These are phyloP conservation scores for Quadroppia sp. DNA, from an alignment of 2,888 invertebrate species.

Conservation along the genomic window DNA sequence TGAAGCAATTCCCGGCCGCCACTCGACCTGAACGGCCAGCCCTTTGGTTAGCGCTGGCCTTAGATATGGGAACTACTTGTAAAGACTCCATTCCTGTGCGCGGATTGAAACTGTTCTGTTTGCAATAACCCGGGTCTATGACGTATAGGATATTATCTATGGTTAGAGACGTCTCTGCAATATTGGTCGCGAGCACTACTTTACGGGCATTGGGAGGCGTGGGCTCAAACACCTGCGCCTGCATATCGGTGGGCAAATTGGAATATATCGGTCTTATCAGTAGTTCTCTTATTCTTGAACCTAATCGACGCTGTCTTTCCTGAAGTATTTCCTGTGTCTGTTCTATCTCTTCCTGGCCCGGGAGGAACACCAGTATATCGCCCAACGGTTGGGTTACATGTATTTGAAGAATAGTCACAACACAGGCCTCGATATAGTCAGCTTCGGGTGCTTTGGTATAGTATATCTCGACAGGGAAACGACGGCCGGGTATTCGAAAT, in stretches of 20 bases:
- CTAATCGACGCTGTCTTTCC: constrained; percentile 75
- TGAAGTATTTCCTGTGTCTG: constrained; percentile 56
- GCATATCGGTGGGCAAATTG: constrained; percentile 97
- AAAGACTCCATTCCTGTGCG: constrained; percentile 97
- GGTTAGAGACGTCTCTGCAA: constrained; percentile 97
- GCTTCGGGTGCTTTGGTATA: constrained; percentile 99
- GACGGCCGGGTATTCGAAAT: constrained; percentile 92
- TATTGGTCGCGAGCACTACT: constrained; percentile 90
- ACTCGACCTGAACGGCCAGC: constrained; percentile 94
- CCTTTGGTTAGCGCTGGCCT: constrained; percentile 90
- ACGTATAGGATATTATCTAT: constrained; percentile 99
- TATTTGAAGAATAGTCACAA: constrained; percentile 95
- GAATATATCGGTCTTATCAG: constrained; percentile 94
- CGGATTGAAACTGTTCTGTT: constrained; percentile 96
- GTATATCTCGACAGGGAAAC: constrained; percentile 97
- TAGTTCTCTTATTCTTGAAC: constrained; percentile 81
- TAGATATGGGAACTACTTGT: constrained; percentile 97
- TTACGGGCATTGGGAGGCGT: constrained; percentile 95
- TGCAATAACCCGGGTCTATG: constrained; percentile 98
- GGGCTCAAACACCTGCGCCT: constrained; percentile 96
- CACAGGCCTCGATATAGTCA: constrained; percentile 95
- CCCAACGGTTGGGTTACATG: constrained; percentile 95
- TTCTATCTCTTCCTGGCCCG: constrained; percentile 64
- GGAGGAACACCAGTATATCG: constrained; percentile 92
- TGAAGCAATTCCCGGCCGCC: constrained; percentile 95